A percentile compares a stretch with the other conserved stretches of the same genome.
Conservation (phyloP, 2,888 invertebrate species). For the Pinctada fucata region DNA sequence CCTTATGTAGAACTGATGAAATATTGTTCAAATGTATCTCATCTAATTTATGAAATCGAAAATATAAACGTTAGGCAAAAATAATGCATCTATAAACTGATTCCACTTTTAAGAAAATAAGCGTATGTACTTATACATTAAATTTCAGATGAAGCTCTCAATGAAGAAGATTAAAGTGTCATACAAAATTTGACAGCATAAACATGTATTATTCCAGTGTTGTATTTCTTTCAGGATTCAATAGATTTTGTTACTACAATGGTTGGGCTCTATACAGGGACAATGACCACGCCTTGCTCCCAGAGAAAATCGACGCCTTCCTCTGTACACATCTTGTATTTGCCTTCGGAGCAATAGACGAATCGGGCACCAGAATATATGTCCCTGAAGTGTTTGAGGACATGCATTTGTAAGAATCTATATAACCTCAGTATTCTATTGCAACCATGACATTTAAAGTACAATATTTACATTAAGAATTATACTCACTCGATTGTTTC, state of each 20-base stretch:
- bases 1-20: no score
- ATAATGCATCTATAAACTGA: no score
- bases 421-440: background rate
- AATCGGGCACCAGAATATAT: conserved; percentile 72
- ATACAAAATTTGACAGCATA: conserved; percentile 2
- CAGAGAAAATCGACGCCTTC: conserved; percentile 95
- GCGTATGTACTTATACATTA: no score
- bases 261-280: conserved; percentile 98
- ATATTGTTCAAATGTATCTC: no score
- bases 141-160: no score
- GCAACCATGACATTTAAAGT: no score
- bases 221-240: conserved; percentile 14
- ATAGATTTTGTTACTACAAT: conserved; percentile 93
- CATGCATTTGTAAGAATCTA: conserved; percentile 37
- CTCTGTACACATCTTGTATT: conserved; percentile 97
- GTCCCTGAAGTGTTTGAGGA: conserved; percentile 37
- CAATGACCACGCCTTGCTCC: conserved; percentile 85
- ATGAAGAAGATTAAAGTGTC: background rate
- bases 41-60: no score
- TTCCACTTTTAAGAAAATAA: no score
- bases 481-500: no score
- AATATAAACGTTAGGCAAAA: no score
- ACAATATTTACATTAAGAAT: no score
- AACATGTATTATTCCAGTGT: no score
- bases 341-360: conserved; percentile 98